phyloP scores from a whole-genome alignment of 2,113 vertebrate species.

The Candoia aspera region DNA sequence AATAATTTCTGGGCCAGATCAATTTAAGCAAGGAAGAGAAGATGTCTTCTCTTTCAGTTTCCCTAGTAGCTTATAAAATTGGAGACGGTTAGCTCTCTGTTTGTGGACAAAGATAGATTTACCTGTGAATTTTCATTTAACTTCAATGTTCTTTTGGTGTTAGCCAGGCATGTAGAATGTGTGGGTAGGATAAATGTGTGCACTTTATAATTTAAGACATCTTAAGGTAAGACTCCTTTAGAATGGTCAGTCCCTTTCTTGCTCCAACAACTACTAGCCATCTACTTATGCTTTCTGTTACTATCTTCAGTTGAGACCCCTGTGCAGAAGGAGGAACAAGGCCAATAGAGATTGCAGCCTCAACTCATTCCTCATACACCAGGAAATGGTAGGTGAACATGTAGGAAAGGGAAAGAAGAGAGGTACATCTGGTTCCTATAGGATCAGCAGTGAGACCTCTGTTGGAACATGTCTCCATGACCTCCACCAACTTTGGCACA shows the following conservation, averaged over 20 bases:
- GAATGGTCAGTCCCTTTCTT: not conserved
- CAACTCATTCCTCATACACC: too few relatives aligned
- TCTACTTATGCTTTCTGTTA: too few relatives aligned
- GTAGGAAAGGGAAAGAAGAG: too few relatives aligned
- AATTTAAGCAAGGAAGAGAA: not conserved
- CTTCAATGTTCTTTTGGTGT: not conserved
- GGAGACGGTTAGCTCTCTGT: not conserved
- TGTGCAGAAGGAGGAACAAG: too few relatives aligned
- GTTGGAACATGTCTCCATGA: too few relatives aligned
- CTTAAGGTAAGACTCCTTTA: not conserved
- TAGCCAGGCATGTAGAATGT: not conserved
- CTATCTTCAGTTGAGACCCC: too few relatives aligned
- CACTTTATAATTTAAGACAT: not conserved
- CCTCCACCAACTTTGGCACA: too few relatives aligned
- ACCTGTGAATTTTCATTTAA: not conserved
- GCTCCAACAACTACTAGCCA: not conserved
- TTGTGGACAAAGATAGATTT: not conserved
- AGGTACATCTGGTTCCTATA: too few relatives aligned
- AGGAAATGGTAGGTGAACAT: too few relatives aligned
- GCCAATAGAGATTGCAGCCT: too few relatives aligned
- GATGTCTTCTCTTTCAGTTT: not conserved
- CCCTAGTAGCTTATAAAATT: not conserved
- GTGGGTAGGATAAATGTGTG: not conserved
- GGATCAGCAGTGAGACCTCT: too few relatives aligned
- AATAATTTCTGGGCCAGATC: not conserved